Percentiles rank a stretch among this genome's conserved stretches.
These are phyloP conservation scores for Passer domesticus DNA, from an alignment of 2,113 vertebrate genomes.

Conservation along the genomic window DNA sequence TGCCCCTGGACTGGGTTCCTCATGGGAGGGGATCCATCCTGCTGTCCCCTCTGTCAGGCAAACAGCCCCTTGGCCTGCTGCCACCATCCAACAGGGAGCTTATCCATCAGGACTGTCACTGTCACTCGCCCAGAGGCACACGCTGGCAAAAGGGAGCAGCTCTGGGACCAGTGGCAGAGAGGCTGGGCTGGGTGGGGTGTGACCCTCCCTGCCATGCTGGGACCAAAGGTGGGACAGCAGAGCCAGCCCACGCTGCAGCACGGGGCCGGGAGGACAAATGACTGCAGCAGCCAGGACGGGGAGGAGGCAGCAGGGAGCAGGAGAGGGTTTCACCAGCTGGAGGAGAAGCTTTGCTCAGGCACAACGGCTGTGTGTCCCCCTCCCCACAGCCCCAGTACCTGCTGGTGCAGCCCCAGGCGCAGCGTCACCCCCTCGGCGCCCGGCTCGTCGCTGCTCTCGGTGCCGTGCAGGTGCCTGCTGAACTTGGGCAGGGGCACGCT, in stretches of 20 bases:
- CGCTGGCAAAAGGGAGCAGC: neutral
- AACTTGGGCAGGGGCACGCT: slow-evolving; percentile 85
- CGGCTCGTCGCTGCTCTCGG: slow-evolving; percentile 74
- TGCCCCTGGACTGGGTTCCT: neutral
- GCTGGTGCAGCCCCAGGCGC: slow-evolving; percentile 80
- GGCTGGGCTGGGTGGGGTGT: neutral
- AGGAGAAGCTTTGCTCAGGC: accelerated
- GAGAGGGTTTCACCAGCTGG: neutral
- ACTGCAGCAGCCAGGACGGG: slow-evolving; percentile 3
- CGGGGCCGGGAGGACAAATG: neutral
- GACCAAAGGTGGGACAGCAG: neutral
- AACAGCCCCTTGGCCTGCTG: neutral
- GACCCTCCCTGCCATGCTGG: accelerated
- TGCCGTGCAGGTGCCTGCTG: slow-evolving; percentile 84
- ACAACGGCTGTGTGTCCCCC: accelerated
- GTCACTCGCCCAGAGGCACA: neutral
- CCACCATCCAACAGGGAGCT: neutral
- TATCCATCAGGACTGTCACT: neutral
- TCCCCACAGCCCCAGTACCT: slow-evolving; percentile 71
- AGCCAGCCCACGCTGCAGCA: neutral
- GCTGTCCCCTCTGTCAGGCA: neutral
- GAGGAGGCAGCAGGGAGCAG: neutral
- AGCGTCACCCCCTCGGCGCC: slow-evolving; percentile 78
- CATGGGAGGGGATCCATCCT: neutral
- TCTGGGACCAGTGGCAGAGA: neutral